Conservation (phyloP, 2,888 invertebrate genomes). For the Hipparchia semele region DNA sequence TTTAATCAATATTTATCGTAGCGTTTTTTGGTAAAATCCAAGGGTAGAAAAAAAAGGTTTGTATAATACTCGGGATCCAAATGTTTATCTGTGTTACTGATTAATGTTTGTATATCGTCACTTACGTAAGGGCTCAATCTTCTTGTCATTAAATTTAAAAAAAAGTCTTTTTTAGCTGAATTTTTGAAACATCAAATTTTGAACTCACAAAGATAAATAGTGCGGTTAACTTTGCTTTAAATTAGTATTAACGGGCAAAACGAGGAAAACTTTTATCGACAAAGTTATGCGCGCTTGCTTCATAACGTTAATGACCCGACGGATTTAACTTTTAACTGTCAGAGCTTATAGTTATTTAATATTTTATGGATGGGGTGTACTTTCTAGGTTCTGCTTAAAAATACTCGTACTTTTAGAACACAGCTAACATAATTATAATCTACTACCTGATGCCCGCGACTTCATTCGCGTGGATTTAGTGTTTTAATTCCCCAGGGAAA, state of each 20-base stretch:
- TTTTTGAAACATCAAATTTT: background rate
- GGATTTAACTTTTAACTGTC: conserved; percentile 12
- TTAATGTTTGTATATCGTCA: too few species aligned
- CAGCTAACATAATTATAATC: background rate
- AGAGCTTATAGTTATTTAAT: background rate
- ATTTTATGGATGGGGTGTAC: background rate
- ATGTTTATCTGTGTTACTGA: too few species aligned
- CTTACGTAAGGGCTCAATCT: too few species aligned
- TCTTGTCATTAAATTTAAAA: too few species aligned
- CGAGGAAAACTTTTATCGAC: conserved; percentile 17
- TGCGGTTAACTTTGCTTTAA: conserved; percentile 7
- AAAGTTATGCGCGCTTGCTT: conserved; percentile 9
- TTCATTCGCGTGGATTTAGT: too few species aligned
- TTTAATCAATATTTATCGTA: too few species aligned
- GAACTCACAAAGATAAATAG: background rate
- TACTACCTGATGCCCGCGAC: background rate
- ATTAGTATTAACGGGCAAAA: conserved; percentile 18
- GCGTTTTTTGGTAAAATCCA: too few species aligned
- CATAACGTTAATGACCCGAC: conserved; percentile 8
- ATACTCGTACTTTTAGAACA: background rate
- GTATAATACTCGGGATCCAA: too few species aligned
- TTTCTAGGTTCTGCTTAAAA: background rate
- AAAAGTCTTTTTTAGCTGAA: too few species aligned
- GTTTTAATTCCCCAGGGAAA: too few species aligned
- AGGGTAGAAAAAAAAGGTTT: too few species aligned